phyloP scores from a whole-genome alignment of 2,888 invertebrate genomes.

The Crematogaster levior region DNA sequence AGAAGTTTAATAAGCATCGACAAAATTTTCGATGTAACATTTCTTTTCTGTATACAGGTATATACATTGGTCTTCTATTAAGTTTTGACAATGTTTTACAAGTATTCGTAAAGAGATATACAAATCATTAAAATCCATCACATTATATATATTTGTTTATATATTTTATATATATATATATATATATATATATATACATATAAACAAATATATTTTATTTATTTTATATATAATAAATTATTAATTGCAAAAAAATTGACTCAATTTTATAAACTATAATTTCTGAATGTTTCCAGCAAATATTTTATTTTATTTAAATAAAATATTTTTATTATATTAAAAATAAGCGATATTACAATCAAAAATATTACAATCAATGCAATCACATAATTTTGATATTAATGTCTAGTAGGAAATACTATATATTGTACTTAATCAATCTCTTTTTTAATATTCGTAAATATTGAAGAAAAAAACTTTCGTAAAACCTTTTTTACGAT shows the following conservation, averaged over 20 bases:
- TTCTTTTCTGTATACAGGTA: constrained; percentile 77
- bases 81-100: constrained; percentile 70
- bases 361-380: background rate
- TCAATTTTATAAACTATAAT: background rate
- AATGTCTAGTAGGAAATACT: background rate
- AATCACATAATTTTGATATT: background rate
- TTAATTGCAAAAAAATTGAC: background rate
- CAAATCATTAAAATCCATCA: background rate
- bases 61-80: constrained; percentile 79
- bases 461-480: constrained; percentile 30
- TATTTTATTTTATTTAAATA: background rate
- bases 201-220: background rate
- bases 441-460: constrained; percentile 15
- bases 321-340: too few species aligned
- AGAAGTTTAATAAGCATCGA: constrained; percentile 75
- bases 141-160: background rate
- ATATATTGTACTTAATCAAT: background rate
- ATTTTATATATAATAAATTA: background rate
- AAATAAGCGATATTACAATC: too few species aligned
- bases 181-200: too few species aligned
- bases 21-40: constrained; percentile 75
- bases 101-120: constrained; percentile 52
- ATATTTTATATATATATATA: background rate
- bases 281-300: background rate
- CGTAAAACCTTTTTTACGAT: constrained; percentile 32